Evolutionary conservation across 1,140 invertebrate species (phyloP).

Genomic region (Chironomus striatipennis): DNA sequence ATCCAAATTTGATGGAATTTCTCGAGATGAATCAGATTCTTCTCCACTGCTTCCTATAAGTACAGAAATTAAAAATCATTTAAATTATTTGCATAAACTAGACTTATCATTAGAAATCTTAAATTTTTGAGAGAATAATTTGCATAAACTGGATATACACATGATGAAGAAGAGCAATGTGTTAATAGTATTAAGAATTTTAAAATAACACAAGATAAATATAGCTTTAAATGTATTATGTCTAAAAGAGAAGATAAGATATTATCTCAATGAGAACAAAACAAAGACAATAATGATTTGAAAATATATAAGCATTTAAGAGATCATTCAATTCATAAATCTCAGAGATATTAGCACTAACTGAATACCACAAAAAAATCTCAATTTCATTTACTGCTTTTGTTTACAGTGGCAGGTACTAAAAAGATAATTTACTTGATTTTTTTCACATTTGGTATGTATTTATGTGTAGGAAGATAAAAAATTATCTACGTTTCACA

Average conservation of each 20-base stretch:
- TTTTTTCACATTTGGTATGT: too few relatives aligned
- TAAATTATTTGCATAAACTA: too few relatives aligned
- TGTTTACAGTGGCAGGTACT: background rate
- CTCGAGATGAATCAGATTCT: constrained; percentile 40
- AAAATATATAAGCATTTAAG: too few relatives aligned
- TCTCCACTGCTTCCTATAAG: constrained; percentile 43
- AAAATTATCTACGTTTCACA: constrained; percentile 9
- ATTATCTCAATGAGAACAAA: background rate
- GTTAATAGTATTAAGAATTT: too few relatives aligned
- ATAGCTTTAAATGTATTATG: too few relatives aligned
- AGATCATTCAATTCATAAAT: background rate
- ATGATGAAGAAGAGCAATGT: too few relatives aligned
- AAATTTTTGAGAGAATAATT: too few relatives aligned
- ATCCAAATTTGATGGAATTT: constrained; percentile 27
- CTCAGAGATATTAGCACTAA: constrained; percentile 8
- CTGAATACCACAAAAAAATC: background rate
- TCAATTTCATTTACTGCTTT: constrained; percentile 2
- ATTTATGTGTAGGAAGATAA: constrained; percentile 11
- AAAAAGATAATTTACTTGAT: background rate
- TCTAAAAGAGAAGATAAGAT: background rate
- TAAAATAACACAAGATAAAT: too few relatives aligned
- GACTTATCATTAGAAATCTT: too few relatives aligned
- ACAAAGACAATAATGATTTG: background rate
- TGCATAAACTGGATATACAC: too few relatives aligned
- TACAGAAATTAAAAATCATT: constrained; percentile 28